Evolutionary conservation across 2,797 vertebrate genomes (phyloP).

Genomic region (Liasis olivaceus): DNA sequence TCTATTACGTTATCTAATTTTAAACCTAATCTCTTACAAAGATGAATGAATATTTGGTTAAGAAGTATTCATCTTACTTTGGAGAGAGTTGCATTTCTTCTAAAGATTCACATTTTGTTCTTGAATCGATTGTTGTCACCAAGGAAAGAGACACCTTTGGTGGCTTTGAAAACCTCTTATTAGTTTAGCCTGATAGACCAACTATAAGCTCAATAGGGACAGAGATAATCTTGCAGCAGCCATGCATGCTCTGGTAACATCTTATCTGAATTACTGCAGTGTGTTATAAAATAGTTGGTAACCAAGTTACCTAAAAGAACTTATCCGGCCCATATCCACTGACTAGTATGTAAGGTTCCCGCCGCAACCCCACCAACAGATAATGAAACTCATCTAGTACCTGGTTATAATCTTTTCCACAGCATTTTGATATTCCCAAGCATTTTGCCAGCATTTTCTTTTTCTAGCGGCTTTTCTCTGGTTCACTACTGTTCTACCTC

Average conservation of each 20-base stretch:
- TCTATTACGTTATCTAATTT: too few species aligned
- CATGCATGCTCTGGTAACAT: background rate
- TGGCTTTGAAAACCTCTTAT: background rate
- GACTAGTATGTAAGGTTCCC: background rate
- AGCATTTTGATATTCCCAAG: background rate
- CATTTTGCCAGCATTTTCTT: background rate
- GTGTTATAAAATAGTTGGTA: background rate
- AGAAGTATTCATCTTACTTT: background rate
- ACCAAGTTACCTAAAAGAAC: background rate
- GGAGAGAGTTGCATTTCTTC: background rate
- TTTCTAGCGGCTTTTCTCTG: background rate
- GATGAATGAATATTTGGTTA: background rate
- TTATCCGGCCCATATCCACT: too few species aligned
- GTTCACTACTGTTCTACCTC: background rate
- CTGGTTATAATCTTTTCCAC: background rate
- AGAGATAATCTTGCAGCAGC: background rate
- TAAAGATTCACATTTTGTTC: background rate
- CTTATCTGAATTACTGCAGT: background rate
- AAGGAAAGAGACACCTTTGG: background rate
- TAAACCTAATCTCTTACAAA: background rate
- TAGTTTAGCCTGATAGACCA: background rate
- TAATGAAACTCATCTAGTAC: background rate
- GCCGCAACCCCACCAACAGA: background rate
- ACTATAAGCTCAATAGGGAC: background rate
- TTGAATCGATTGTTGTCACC: background rate